Base-by-base conservation (phyloP, 2,113 vertebrate species). In the Raja brachyura region DNA sequence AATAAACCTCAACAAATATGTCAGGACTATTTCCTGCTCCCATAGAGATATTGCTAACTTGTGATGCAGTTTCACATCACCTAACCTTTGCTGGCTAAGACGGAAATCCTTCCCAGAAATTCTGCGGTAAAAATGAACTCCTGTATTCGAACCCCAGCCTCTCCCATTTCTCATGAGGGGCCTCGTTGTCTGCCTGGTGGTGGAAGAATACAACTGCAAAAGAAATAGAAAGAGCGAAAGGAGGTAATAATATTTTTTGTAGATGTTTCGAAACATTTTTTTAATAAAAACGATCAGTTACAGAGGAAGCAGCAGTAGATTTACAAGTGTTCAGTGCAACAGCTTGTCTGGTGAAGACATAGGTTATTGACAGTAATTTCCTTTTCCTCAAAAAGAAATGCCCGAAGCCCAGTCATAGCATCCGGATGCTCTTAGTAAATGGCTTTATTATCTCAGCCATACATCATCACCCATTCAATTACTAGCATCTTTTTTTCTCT, bases 371-470 rank as follows among this genome's bases (percentile, higher is more conserved):
- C 92, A 93, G 94, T 93, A 93, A 93, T 93, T 94, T 96, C 94
- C 96, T 96, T 96, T 96, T 79, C 95, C 94, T 95, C 95, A 95
- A 95, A 95, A 94, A 94, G 94, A 73, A 73, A 94, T 94, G 94
- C 95, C 95, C 95, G 93, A 93, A 93, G 93, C 94, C 93, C 94
- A 90, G 93, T 93, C 94, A 94, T 94, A 96, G 95, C 96, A 97
- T 96, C 97, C 96, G 95, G 96, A 96, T 96, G 94, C 94, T 94
- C 95, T 95, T 93, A 95, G 95, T 96, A 96, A 96, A 96, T 95
- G 96, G 94, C 94, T 95, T 96, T 96, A 97, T 96, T 96, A 97
- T 96, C 96, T 95, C 94, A 94, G 94, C 94, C 68, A 93, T 94
- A 96, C 96, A 95, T 95, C 95, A 95, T 95, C 94, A 94, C 94